Conservation (phyloP, 2,888 invertebrate species). For the Zaprionus bogoriensis region DNA sequence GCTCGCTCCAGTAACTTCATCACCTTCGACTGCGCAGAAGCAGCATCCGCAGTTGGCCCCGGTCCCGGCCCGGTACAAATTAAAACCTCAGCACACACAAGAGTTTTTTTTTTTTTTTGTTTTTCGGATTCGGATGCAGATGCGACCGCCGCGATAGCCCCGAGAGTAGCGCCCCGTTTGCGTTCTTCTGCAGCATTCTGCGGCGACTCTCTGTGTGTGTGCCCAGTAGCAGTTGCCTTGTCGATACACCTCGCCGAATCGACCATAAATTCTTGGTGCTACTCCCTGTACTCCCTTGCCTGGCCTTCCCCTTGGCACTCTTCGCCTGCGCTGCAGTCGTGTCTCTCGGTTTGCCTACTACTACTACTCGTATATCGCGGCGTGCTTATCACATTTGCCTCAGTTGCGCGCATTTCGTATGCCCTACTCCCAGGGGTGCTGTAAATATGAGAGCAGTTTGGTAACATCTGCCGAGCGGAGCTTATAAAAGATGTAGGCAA, state of each 20-base stretch:
- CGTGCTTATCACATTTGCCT: slow-evolving; percentile 79
- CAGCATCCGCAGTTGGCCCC: slow-evolving; percentile 9
- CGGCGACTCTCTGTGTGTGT: too few relatives aligned
- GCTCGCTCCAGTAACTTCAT: slow-evolving; percentile 69
- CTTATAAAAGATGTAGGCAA: too few relatives aligned
- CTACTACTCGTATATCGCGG: slow-evolving; percentile 71
- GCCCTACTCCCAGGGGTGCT: too few relatives aligned
- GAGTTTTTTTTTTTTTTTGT: too few relatives aligned
- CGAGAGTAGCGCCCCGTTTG: slow-evolving; percentile 20
- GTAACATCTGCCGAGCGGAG: too few relatives aligned
- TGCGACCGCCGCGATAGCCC: slow-evolving; percentile 62
- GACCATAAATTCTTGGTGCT: slow-evolving; percentile 82
- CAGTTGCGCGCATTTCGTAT: slow-evolving; percentile 65
- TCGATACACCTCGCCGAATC: slow-evolving; percentile 82
- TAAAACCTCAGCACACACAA: slow-evolving; percentile 75
- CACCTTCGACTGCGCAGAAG: slow-evolving; percentile 51
- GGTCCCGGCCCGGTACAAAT: slow-evolving; percentile 68
- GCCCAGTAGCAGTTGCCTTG: slow-evolving; percentile 83
- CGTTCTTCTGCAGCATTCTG: slow-evolving; percentile 44
- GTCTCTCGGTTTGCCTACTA: slow-evolving; percentile 42
- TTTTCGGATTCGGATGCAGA: slow-evolving; percentile 74
- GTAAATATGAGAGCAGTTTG: too few relatives aligned
- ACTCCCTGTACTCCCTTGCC: not conserved
- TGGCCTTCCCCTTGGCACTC: not conserved
- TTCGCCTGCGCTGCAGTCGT: slow-evolving; percentile 58